Evolutionary conservation across 2,797 vertebrate species (phyloP).

Genomic region (Mareca penelope): DNA sequence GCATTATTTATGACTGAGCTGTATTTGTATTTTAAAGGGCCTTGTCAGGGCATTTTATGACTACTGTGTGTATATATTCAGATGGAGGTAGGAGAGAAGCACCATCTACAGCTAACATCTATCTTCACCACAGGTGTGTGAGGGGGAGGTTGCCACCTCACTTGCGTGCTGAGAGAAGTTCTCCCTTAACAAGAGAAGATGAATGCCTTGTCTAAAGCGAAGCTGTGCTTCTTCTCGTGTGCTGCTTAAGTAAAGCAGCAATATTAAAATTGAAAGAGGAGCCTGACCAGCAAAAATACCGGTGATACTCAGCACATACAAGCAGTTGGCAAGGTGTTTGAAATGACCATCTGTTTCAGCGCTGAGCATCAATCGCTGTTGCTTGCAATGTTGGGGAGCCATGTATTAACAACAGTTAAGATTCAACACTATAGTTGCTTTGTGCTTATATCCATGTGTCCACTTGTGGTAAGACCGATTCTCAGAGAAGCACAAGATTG

Average conservation of each 20-base stretch:
- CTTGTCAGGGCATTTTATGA: slow-evolving; percentile 36
- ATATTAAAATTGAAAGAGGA: slow-evolving; percentile 41
- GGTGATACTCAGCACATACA: not conserved
- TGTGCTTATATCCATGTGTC: not conserved
- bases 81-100: slow-evolving; percentile 15
- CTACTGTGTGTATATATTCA: slow-evolving; percentile 31
- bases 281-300: slow-evolving; percentile 9
- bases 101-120: slow-evolving; percentile 40
- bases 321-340: slow-evolving; percentile 51
- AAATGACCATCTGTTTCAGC: slow-evolving; percentile 37
- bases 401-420: not conserved
- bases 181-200: slow-evolving; percentile 71
- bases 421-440: not conserved
- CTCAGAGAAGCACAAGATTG: not conserved
- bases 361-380: not conserved
- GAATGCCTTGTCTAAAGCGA: slow-evolving; percentile 61
- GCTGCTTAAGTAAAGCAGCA: slow-evolving; percentile 30
- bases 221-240: not conserved
- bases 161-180: slow-evolving; percentile 34
- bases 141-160: slow-evolving; percentile 46
- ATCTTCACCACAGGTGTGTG: slow-evolving; percentile 65
- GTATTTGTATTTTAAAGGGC: slow-evolving; percentile 59
- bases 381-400: not conserved
- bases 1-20: slow-evolving; percentile 28
- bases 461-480: not conserved